Conservation (phyloP, 2,888 invertebrate species). For the Monochamus alternatus region DNA sequence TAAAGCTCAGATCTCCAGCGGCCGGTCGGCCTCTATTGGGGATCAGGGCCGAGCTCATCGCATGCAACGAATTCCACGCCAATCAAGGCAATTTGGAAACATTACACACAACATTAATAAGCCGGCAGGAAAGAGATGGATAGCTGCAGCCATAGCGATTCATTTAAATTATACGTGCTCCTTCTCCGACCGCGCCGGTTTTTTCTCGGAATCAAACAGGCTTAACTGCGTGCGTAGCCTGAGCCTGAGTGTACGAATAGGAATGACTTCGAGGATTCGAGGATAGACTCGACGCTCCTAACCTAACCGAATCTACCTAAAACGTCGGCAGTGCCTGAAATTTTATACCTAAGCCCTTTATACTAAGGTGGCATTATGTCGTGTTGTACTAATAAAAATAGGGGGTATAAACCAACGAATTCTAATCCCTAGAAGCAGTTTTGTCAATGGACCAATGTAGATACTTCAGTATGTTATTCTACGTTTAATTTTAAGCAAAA, state of each 20-base stretch:
- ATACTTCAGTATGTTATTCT: too few relatives aligned
- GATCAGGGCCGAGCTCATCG: conserved; percentile 12
- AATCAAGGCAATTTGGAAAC: conserved; percentile 30
- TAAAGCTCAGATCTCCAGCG: not conserved
- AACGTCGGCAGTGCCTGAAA: too few relatives aligned
- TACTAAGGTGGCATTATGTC: too few relatives aligned
- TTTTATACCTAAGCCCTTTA: too few relatives aligned
- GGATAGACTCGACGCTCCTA: too few relatives aligned
- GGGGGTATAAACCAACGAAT: too few relatives aligned
- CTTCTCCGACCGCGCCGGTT: not conserved
- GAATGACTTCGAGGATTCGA: too few relatives aligned
- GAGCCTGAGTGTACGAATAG: not conserved
- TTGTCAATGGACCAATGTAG: too few relatives aligned
- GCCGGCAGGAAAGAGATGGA: not conserved
- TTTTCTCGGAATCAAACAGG: conserved; percentile 14
- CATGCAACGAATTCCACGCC: conserved; percentile 14
- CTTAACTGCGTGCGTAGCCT: not conserved
- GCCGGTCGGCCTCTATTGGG: conserved; percentile 8
- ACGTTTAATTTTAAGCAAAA: too few relatives aligned
- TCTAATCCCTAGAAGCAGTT: too few relatives aligned
- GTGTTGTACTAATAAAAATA: too few relatives aligned
- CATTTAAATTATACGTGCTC: conserved; percentile 23
- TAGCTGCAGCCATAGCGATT: not conserved
- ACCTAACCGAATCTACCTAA: too few relatives aligned
- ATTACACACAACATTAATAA: conserved; percentile 12